Evolutionary conservation across 2,113 vertebrate genomes (phyloP).

Genomic region (Oreotrochilus melanogaster): DNA sequence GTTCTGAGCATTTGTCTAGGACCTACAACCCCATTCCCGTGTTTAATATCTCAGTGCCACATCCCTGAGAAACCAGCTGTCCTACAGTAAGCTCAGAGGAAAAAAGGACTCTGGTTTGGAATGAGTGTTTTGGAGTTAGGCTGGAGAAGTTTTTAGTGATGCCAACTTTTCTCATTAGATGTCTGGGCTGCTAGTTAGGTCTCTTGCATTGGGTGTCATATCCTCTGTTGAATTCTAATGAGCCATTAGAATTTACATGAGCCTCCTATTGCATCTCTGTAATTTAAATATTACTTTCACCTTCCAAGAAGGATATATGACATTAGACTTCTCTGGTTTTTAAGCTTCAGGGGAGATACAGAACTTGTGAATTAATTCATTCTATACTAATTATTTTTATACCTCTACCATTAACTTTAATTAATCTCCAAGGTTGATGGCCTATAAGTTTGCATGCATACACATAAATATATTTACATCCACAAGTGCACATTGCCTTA

Average conservation of each 20-base stretch:
- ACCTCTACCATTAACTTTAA: background rate
- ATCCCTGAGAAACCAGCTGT: background rate
- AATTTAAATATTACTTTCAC: background rate
- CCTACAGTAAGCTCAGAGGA: background rate
- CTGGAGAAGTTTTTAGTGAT: background rate
- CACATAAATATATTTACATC: background rate
- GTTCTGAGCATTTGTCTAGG: background rate
- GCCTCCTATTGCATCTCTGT: background rate
- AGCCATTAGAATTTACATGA: background rate
- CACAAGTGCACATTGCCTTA: background rate
- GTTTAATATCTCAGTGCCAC: too few species aligned
- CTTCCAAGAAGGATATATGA: background rate
- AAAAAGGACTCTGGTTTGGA: rapidly evolving
- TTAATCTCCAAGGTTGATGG: background rate
- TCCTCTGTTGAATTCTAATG: background rate
- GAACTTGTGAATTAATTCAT: background rate
- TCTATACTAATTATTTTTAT: background rate
- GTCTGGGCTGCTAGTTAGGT: background rate
- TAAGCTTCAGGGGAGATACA: background rate
- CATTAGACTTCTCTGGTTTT: background rate
- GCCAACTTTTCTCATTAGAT: background rate
- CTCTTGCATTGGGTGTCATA: background rate
- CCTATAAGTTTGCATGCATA: background rate
- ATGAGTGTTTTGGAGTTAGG: background rate
- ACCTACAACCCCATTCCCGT: background rate